Evolutionary conservation across 2,888 invertebrate species (phyloP).

Genomic region (Cataglyphis altisquamis): DNA sequence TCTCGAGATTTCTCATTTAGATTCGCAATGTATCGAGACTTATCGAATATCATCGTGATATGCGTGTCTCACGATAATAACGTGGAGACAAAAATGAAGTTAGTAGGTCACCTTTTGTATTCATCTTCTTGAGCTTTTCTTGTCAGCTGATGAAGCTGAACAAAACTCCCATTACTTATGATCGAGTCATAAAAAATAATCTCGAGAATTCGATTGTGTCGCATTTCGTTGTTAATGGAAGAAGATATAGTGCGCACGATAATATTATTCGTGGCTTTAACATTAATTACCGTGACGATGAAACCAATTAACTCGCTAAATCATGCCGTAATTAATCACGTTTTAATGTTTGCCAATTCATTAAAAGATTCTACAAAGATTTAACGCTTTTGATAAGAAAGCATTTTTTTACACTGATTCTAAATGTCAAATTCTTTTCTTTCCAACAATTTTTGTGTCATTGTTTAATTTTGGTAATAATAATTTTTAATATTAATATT

Average conservation of each 20-base stretch:
- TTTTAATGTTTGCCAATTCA: not conserved
- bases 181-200: not conserved
- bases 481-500: no score
- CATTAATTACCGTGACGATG: not conserved
- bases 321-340: not conserved
- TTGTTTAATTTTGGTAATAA: no score
- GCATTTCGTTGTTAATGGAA: not conserved
- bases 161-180: not conserved
- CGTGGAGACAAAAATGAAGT: slow-evolving; percentile 18
- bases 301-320: not conserved
- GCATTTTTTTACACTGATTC: no score
- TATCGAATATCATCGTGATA: slow-evolving; percentile 53
- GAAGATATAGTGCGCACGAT: not conserved
- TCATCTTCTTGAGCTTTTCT: slow-evolving; percentile 14
- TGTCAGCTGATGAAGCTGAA: not conserved
- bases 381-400: no score
- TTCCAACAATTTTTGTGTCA: no score
- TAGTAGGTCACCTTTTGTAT: slow-evolving; percentile 3
- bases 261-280: not conserved
- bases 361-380: not conserved
- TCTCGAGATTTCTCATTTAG: slow-evolving; percentile 57
- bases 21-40: slow-evolving; percentile 55
- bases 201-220: not conserved
- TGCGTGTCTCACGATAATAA: slow-evolving; percentile 50
- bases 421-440: no score